Evolutionary conservation across 2,888 invertebrate genomes (phyloP).

Genomic region (Nyleta sp.): DNA sequence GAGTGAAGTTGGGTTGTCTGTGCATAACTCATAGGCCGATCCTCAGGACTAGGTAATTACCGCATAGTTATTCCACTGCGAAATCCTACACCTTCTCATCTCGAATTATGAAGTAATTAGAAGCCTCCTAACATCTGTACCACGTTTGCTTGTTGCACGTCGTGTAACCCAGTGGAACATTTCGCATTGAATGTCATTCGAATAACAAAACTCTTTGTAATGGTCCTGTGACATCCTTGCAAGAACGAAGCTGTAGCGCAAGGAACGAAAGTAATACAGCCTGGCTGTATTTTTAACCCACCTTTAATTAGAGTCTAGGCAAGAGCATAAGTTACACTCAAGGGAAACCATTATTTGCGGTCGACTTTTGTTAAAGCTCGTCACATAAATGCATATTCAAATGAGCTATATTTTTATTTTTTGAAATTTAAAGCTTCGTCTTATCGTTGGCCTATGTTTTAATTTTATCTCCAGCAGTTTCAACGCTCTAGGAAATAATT

Average conservation of each 20-base stretch:
- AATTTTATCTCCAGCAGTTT: conserved; percentile 47
- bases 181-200: conserved; percentile 31
- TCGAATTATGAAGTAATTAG: conserved; percentile 75
- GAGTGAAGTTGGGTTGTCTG: conserved; percentile 73
- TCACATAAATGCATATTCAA: conserved; percentile 43
- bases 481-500: conserved; percentile 50
- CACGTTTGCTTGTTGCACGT: conserved; percentile 40
- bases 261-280: no score
- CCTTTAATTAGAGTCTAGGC: no score
- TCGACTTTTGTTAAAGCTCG: no score
- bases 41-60: conserved; percentile 74
- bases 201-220: conserved; percentile 37
- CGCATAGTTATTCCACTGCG: conserved; percentile 69
- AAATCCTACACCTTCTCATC: conserved; percentile 71
- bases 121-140: conserved; percentile 67
- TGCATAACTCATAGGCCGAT: conserved; percentile 65
- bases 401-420: conserved; percentile 27
- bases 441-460: conserved; percentile 39
- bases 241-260: no score
- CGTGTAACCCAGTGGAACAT: conserved; percentile 35
- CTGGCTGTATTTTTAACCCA: no score
- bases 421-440: conserved; percentile 29
- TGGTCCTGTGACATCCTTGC: not conserved
- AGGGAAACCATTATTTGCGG: no score
- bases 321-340: no score